phyloP scores from a whole-genome alignment of 2,888 invertebrate species.

The Corbicula japonica region DNA sequence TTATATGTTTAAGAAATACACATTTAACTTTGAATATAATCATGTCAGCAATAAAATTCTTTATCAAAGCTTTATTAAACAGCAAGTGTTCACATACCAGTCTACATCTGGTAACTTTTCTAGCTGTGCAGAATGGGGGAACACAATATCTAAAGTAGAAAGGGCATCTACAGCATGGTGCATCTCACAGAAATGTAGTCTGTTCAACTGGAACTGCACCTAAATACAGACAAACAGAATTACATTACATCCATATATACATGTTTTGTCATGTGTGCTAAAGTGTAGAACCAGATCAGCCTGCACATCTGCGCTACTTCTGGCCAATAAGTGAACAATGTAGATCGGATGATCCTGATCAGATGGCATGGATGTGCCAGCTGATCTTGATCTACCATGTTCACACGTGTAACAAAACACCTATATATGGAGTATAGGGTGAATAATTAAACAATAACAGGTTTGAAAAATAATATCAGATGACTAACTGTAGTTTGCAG shows the following conservation, averaged over 20 bases:
- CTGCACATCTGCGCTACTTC: too few species aligned
- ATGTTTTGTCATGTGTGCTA: not conserved
- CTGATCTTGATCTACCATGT: not conserved
- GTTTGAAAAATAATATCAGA: too few species aligned
- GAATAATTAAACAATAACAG: too few species aligned
- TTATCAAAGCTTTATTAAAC: too few species aligned
- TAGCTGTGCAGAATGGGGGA: conserved; percentile 89
- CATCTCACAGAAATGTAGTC: conserved; percentile 94
- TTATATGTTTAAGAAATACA: too few species aligned
- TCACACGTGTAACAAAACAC: not conserved
- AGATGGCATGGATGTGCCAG: not conserved
- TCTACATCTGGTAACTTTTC: conserved; percentile 59
- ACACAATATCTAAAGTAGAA: conserved; percentile 91
- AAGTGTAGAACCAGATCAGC: too few species aligned
- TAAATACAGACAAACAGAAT: conserved; percentile 54
- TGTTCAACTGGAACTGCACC: conserved; percentile 93
- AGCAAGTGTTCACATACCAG: too few species aligned
- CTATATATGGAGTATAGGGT: too few species aligned
- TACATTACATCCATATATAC: not conserved
- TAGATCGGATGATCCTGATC: not conserved
- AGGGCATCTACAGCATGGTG: conserved; percentile 93
- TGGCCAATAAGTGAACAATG: not conserved
- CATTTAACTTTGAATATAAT: too few species aligned
- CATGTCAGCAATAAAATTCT: too few species aligned
- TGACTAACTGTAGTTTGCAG: too few species aligned